A percentile compares a stretch with the other conserved stretches of the same genome.
Conservation (phyloP, 1,140 invertebrate species). For the Drosophila watanabei region DNA sequence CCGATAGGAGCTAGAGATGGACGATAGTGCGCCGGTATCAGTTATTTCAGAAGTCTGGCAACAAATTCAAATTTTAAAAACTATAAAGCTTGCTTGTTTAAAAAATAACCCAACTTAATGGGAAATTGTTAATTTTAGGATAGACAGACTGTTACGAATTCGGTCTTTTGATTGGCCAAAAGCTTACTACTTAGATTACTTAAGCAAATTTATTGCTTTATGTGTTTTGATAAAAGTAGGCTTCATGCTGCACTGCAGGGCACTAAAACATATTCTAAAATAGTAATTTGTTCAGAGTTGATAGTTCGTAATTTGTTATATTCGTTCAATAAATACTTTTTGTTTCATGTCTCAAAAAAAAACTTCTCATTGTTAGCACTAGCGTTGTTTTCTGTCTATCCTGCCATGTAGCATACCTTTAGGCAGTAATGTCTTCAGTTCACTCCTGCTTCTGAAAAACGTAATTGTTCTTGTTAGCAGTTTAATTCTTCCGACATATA, state of each 20-base stretch:
- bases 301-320: neutral
- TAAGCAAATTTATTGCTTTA: too few relatives aligned
- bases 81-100: neutral
- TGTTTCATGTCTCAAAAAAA: too few relatives aligned
- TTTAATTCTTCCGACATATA: neutral
- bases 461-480: too few relatives aligned
- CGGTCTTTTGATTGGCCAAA: too few relatives aligned
- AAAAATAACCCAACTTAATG: neutral
- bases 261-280: too few relatives aligned
- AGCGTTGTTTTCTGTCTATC: neutral
- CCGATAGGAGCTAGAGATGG: slow-evolving; percentile 22
- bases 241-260: too few relatives aligned
- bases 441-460: too few relatives aligned
- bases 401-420: neutral
- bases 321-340: neutral
- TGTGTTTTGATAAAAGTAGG: too few relatives aligned
- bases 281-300: too few relatives aligned
- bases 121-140: neutral
- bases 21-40: neutral
- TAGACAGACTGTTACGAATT: neutral
- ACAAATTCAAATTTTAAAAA: neutral
- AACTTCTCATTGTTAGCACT: too few relatives aligned
- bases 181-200: too few relatives aligned
- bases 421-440: neutral
- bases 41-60: neutral